Conservation (phyloP, 1,140 invertebrate species). For the Copidosoma floridanum region DNA sequence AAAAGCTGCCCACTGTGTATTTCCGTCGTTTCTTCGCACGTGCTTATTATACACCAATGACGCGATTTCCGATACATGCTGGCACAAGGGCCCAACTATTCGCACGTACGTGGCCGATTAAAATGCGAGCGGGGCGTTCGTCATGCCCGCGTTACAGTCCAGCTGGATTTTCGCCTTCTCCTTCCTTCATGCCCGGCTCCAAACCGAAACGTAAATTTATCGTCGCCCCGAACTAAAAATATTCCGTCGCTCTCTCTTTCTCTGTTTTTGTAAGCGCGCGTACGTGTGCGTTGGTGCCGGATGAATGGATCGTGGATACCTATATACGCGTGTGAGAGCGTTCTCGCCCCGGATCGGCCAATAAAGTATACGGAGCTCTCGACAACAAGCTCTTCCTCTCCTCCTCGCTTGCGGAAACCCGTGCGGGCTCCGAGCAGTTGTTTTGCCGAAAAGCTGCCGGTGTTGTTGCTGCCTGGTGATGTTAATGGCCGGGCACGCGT, state of each 20-base stretch:
- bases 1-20: neutral
- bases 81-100: too few relatives aligned
- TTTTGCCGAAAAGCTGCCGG: neutral
- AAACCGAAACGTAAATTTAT: constrained; percentile 18
- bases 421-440: neutral
- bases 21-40: neutral
- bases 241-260: constrained; percentile 38
- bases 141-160: neutral
- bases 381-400: neutral
- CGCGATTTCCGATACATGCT: too few relatives aligned
- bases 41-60: too few relatives aligned
- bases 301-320: constrained; percentile 35
- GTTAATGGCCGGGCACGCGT: neutral
- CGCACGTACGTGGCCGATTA: constrained; percentile 32
- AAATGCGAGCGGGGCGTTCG: constrained; percentile 28
- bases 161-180: constrained; percentile 1
- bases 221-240: constrained; percentile 41
- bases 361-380: neutral
- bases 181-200: neutral
- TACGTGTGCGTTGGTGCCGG: constrained; percentile 27
- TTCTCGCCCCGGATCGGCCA: neutral
- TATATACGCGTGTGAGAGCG: neutral
- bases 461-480: too few relatives aligned
- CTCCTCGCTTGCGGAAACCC: neutral
- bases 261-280: too few relatives aligned